Conservation (phyloP, 2,888 invertebrate genomes). For the Amorpha juglandis region DNA sequence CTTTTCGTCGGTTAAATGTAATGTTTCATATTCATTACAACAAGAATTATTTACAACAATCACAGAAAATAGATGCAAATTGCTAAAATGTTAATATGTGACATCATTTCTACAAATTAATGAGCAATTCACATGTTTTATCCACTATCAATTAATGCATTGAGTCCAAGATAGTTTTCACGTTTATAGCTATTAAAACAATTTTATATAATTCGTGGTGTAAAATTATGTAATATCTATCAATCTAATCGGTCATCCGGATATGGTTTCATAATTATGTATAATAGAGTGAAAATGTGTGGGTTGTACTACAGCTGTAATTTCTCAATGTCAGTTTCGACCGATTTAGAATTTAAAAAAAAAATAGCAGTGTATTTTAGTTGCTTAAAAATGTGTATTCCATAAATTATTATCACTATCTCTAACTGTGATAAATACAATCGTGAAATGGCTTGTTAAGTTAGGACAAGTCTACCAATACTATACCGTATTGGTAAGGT, state of each 20-base stretch:
- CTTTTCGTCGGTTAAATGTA: no score
- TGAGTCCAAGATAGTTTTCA: not conserved
- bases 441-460: no score
- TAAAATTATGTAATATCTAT: not conserved
- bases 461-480: no score
- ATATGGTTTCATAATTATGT: not conserved
- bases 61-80: not conserved
- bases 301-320: not conserved
- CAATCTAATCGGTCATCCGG: not conserved
- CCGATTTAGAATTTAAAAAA: not conserved
- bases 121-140: not conserved
- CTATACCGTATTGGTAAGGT: no score
- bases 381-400: not conserved
- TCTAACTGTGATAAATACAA: no score
- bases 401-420: no score
- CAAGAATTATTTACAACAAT: not conserved
- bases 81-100: not conserved
- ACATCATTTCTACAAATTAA: not conserved
- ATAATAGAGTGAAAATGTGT: not conserved
- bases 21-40: not conserved
- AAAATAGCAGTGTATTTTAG: no score
- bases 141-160: not conserved
- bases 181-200: not conserved
- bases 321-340: not conserved
- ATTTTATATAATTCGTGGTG: conserved; percentile 10